phyloP scores from a whole-genome alignment of 2,797 vertebrate genomes.

The Peromyscus eremicus region DNA sequence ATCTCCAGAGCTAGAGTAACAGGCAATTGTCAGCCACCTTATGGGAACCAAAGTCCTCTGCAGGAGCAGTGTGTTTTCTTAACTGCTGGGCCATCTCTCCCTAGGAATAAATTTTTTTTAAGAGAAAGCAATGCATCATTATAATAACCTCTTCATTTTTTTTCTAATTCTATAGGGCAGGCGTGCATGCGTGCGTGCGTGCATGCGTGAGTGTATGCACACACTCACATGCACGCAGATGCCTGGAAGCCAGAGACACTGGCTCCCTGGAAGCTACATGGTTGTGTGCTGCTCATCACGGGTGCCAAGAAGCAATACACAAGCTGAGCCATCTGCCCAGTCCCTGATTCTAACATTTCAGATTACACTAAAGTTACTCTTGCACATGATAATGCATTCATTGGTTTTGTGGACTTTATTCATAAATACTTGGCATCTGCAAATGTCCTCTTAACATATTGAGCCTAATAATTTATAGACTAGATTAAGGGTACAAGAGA shows the following conservation, averaged over 20 bases:
- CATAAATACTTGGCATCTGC: conserved; percentile 29
- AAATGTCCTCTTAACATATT: not conserved
- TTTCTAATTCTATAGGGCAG: not conserved
- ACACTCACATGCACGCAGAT: too few relatives aligned
- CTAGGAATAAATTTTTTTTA: not conserved
- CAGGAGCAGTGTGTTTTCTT: not conserved
- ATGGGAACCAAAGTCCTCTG: not conserved
- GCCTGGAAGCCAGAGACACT: not conserved
- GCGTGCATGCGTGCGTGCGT: not conserved
- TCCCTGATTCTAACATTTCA: not conserved
- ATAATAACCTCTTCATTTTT: conserved; percentile 2
- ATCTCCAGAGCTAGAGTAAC: not conserved
- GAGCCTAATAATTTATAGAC: not conserved
- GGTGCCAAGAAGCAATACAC: not conserved
- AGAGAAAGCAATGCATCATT: not conserved
- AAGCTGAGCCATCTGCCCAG: not conserved
- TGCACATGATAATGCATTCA: not conserved
- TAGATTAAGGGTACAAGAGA: conserved; percentile 9
- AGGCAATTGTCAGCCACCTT: not conserved
- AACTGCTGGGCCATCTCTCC: not conserved
- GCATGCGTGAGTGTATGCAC: not conserved
- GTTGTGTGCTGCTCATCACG: not conserved
- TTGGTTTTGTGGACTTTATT: conserved; percentile 36
- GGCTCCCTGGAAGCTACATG: not conserved
- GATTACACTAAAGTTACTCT: not conserved